Evolutionary conservation across 2,888 invertebrate genomes (phyloP), one percentile per base, ranked within the genome.

Genomic region (Chrysina gloriosa): DNA sequence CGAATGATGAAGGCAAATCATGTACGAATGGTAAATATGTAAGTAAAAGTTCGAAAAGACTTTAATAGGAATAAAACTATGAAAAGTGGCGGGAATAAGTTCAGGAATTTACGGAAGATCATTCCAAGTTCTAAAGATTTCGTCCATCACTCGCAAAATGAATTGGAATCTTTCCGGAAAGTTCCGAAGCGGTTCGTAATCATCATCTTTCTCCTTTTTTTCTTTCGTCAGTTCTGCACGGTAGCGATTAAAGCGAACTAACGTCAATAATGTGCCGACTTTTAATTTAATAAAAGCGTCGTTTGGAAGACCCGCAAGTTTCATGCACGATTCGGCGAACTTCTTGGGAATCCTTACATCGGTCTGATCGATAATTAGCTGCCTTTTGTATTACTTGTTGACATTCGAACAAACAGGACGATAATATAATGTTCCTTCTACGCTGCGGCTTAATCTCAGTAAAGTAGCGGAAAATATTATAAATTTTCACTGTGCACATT

Each of bases 211-310:
- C 14, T 48, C n/a, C 27, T 25, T 48, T 48, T 27, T 19, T 48
- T 48, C 6, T 23, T 14, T 48, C 27, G 14, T 29, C 11, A 34
- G 9, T 14, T 29, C 16, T 19, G 31, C 34, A 23, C 5, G 14
- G 9, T 39, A 25, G 23, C 39, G 39, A 58, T 58, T 58, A 58
- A 58, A 58, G 47, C 19, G 31, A 31, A 36, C 19, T 34, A 5
- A 54, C 65, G 56, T 58, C 56, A 31, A 56, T 66, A 66, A 34
- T 29, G 50, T 31, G 31, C 47, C 63, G 58, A 52, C 48, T 68
- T 64, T 68, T 68, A 68, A 68, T 65, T 68, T 68, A 68, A 68
- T 68, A 68, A 68, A 66, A 68, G 65, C 65, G 34, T 54, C 56
- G 56, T 47, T 42, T 65, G 45, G 65, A 65, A 65, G 52, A 54